A percentile compares a stretch with the other conserved stretches of the same genome.
Evolutionary conservation across 1,140 invertebrate species (phyloP).

Genomic region (Ericerus pela): DNA sequence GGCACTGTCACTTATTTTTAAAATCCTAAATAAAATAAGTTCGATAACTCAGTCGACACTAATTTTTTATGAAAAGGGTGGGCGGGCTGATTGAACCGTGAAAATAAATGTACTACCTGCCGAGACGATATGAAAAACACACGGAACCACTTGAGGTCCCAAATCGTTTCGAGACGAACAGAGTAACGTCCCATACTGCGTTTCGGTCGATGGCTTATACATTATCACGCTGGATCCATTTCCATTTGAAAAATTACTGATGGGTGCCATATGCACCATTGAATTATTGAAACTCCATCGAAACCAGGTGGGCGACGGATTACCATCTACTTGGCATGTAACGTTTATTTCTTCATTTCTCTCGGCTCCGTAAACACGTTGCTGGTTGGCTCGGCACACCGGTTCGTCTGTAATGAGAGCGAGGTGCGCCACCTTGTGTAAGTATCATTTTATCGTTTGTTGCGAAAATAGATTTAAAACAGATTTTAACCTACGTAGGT

Average conservation of each 20-base stretch:
- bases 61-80: too few relatives aligned
- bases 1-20: too few relatives aligned
- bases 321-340: constrained; percentile 40
- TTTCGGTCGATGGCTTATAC: constrained; percentile 52
- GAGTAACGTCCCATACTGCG: constrained; percentile 51
- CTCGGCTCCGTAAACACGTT: constrained; percentile 40
- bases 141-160: constrained; percentile 48
- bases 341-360: constrained; percentile 39
- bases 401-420: constrained; percentile 34
- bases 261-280: constrained; percentile 20
- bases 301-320: constrained; percentile 37
- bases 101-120: too few relatives aligned
- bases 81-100: too few relatives aligned
- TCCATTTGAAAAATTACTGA: neutral
- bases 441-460: too few relatives aligned
- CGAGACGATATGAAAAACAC: constrained; percentile 53
- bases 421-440: too few relatives aligned
- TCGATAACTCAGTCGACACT: too few relatives aligned
- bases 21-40: too few relatives aligned
- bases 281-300: constrained; percentile 46
- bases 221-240: constrained; percentile 36
- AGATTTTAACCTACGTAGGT: too few relatives aligned
- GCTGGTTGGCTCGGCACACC: constrained; percentile 34
- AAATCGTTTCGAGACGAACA: constrained; percentile 54
- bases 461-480: too few relatives aligned